phyloP scores from a whole-genome alignment of 2,888 invertebrate genomes.

The Lithophane ornitopus region DNA sequence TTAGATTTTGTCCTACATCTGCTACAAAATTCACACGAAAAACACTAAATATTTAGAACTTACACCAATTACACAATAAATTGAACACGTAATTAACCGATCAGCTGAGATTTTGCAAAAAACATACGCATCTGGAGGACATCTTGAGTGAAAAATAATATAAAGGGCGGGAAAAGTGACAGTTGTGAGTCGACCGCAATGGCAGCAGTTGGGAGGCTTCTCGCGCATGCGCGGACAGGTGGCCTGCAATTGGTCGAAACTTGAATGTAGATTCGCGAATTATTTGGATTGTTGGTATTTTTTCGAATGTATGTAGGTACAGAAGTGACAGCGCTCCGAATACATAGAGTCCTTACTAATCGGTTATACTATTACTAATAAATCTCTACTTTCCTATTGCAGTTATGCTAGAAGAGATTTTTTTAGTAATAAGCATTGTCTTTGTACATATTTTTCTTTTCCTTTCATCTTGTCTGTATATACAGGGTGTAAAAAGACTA shows the following conservation, averaged over 20 bases:
- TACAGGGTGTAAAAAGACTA: too few relatives aligned
- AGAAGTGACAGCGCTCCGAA: too few relatives aligned
- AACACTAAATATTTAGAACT: slow-evolving; percentile 70
- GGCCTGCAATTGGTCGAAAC: slow-evolving; percentile 71
- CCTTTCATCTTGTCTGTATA: too few relatives aligned
- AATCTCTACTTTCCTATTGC: too few relatives aligned
- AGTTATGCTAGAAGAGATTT: too few relatives aligned
- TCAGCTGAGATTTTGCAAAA: slow-evolving; percentile 82
- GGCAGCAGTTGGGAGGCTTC: slow-evolving; percentile 75
- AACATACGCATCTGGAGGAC: slow-evolving; percentile 75
- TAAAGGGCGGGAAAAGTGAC: slow-evolving; percentile 81
- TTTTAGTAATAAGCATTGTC: too few relatives aligned
- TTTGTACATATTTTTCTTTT: too few relatives aligned
- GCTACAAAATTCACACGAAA: slow-evolving; percentile 80
- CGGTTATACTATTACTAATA: too few relatives aligned
- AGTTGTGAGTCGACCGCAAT: slow-evolving; percentile 84
- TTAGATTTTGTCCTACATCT: slow-evolving; percentile 72
- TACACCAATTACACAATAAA: slow-evolving; percentile 74
- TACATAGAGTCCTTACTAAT: too few relatives aligned
- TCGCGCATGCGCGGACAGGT: slow-evolving; percentile 82
- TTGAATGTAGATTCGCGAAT: slow-evolving; percentile 48
- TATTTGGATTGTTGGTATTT: slow-evolving; percentile 14
- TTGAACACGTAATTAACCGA: slow-evolving; percentile 77
- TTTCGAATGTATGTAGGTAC: neutral
- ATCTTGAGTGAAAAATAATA: slow-evolving; percentile 72